Percentiles rank a stretch among this genome's conserved stretches.
Evolutionary conservation across 2,113 vertebrate species (phyloP).

Genomic region (Cryptotis parvus): DNA sequence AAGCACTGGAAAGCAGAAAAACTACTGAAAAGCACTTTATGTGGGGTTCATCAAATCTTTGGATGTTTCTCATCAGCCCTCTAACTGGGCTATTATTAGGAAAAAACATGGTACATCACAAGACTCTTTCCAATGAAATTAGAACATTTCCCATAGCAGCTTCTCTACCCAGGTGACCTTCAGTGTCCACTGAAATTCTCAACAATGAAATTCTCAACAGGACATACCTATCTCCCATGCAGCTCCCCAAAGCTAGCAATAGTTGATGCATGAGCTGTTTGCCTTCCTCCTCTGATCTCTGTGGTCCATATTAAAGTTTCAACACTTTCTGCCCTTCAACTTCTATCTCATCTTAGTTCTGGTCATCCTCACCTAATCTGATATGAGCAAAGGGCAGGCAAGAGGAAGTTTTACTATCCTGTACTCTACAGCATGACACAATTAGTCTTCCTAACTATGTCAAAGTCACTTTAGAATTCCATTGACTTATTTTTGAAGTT

Average conservation of each 20-base stretch:
- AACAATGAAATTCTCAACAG: neutral
- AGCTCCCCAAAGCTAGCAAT: neutral
- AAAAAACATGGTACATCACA: neutral
- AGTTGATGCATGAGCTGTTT: neutral
- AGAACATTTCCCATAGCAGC: neutral
- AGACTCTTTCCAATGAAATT: neutral
- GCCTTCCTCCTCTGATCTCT: neutral
- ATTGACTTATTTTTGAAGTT: constrained; percentile 32
- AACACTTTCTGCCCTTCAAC: neutral
- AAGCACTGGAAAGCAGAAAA: neutral
- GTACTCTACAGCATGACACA: too few species aligned
- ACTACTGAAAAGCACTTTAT: neutral
- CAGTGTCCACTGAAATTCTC: neutral
- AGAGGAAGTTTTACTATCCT: neutral
- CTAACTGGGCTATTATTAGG: neutral
- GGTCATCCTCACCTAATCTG: neutral
- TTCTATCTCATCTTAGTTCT: neutral
- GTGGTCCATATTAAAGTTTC: neutral
- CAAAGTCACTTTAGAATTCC: neutral
- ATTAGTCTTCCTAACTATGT: neutral
- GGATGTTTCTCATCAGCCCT: neutral
- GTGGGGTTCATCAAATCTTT: neutral
- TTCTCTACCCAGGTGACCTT: neutral
- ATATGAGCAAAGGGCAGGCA: neutral
- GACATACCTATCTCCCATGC: neutral